These are phyloP conservation scores for Cosmia pyralina DNA, from an alignment of 2,888 invertebrate species.

Conservation along the genomic window DNA sequence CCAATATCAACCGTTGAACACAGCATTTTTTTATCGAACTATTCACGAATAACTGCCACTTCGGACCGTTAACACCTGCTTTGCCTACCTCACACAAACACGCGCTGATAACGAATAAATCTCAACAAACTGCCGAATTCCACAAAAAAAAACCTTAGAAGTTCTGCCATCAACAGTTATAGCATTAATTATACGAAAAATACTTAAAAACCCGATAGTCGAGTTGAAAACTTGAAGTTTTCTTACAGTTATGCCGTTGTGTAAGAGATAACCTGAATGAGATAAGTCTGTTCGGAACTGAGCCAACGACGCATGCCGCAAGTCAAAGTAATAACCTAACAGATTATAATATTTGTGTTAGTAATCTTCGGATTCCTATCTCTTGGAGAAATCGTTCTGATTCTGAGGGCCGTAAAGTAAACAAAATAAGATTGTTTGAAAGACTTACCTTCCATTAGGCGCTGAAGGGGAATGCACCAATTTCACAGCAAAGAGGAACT, in stretches of 20 bases:
- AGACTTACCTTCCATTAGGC: slow-evolving; percentile 92
- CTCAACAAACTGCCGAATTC: slow-evolving; percentile 43
- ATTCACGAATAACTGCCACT: slow-evolving; percentile 87
- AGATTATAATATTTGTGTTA: slow-evolving; percentile 79
- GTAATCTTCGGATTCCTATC: slow-evolving; percentile 57
- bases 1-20: slow-evolving; percentile 77
- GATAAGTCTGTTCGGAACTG: slow-evolving; percentile 79
- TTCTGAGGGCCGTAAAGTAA: slow-evolving; percentile 24
- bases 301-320: slow-evolving; percentile 67
- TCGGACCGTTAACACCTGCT: slow-evolving; percentile 87
- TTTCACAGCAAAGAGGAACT: slow-evolving; percentile 98
- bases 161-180: slow-evolving; percentile 61
- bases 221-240: slow-evolving; percentile 75
- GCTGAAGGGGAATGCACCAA: slow-evolving; percentile 96
- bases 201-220: slow-evolving; percentile 70
- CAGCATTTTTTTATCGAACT: slow-evolving; percentile 81
- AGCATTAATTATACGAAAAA: slow-evolving; percentile 70
- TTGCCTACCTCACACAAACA: slow-evolving; percentile 57
- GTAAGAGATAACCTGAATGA: slow-evolving; percentile 83
- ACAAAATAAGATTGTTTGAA: slow-evolving; percentile 25
- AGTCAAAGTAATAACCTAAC: slow-evolving; percentile 70
- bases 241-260: slow-evolving; percentile 83
- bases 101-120: slow-evolving; percentile 54
- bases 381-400: slow-evolving; percentile 20
- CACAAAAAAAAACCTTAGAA: slow-evolving; percentile 54